These are phyloP conservation scores for Acanthosoma haemorrhoidale DNA, from an alignment of 2,888 invertebrate species.

Conservation along the genomic window DNA sequence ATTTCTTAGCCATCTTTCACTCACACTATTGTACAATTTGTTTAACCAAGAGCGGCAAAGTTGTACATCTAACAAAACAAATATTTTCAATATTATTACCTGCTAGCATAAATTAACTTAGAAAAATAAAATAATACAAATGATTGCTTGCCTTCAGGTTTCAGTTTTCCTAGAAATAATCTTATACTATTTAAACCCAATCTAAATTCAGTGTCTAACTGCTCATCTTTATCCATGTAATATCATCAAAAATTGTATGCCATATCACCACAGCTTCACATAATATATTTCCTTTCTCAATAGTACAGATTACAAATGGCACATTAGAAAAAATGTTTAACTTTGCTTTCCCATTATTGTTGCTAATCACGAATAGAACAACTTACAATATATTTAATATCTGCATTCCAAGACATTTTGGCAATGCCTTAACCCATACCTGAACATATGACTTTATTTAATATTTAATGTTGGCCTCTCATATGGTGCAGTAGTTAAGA, in stretches of 20 bases:
- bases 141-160: slow-evolving; percentile 6
- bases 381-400: background rate
- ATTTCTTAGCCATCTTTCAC: slow-evolving; percentile 18
- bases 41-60: slow-evolving; percentile 12
- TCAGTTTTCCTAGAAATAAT: background rate
- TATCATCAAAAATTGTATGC: background rate
- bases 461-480: too few species aligned
- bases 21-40: background rate
- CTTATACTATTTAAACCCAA: background rate
- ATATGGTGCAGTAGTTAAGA: too few species aligned
- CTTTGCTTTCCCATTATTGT: background rate
- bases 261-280: background rate
- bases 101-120: too few species aligned
- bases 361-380: background rate
- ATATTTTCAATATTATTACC: too few species aligned
- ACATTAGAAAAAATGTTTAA: background rate
- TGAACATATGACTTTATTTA: background rate
- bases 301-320: background rate
- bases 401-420: background rate
- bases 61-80: background rate
- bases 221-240: slow-evolving; percentile 15
- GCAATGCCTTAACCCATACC: background rate
- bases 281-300: background rate
- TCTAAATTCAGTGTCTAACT: slow-evolving; percentile 18
- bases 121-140: too few species aligned